Conservation (phyloP, 2,888 invertebrate genomes). For the Anoncus sp. region DNA sequence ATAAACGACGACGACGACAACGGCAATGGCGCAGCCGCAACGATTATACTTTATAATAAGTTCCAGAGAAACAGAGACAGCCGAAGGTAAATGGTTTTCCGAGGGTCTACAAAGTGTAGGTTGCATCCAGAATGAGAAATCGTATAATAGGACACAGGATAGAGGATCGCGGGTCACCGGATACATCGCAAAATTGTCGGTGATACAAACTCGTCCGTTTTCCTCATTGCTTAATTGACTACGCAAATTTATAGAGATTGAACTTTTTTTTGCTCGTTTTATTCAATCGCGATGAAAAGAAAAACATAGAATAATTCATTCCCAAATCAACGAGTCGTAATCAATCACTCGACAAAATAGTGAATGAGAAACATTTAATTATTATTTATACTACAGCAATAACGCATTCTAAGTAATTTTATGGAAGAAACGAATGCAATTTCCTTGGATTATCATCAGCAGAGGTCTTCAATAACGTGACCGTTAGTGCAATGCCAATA, state of each 20-base stretch:
- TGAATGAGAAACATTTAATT: too few species aligned
- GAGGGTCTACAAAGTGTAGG: conserved; percentile 40
- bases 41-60: conserved; percentile 61
- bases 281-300: background rate
- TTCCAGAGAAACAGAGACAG: conserved; percentile 27
- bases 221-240: conserved; percentile 37
- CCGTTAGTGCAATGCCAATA: background rate
- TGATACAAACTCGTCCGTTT: conserved; percentile 36
- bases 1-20: conserved; percentile 49
- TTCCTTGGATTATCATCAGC: background rate
- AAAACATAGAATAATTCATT: background rate
- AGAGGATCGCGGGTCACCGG: conserved; percentile 26
- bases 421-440: background rate
- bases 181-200: background rate
- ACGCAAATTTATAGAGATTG: conserved; percentile 5
- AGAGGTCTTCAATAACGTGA: too few species aligned
- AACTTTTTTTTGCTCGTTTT: background rate
- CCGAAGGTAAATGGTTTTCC: conserved; percentile 52
- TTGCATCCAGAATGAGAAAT: conserved; percentile 52
- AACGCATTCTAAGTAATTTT: background rate
- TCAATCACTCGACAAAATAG: background rate
- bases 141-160: conserved; percentile 46
- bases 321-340: background rate
- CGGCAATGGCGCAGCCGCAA: conserved; percentile 12
- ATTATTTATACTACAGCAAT: background rate